Percentiles rank a stretch among this genome's conserved stretches.
These are phyloP conservation scores for Sternarchorhynchus goeldii DNA, from an alignment of 2,797 vertebrate species.

Conservation along the genomic window DNA sequence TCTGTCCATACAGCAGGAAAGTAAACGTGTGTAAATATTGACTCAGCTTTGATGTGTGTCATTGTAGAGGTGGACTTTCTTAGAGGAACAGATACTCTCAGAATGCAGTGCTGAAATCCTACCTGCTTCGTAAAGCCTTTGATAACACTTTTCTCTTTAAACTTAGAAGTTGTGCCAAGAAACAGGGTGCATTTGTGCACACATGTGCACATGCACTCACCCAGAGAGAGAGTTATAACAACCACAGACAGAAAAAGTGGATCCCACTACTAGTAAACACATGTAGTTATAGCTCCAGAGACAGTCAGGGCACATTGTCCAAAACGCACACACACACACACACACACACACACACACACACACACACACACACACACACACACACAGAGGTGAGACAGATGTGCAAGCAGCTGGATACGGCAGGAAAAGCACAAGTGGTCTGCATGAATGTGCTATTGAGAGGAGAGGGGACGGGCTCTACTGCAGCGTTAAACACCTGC, in stretches of 20 bases:
- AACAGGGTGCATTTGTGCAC: background rate
- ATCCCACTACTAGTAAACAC: too few species aligned
- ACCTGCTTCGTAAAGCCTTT: conserved; percentile 38
- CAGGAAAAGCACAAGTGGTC: conserved; percentile 8
- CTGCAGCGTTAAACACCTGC: conserved; percentile 36
- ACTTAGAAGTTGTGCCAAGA: conserved; percentile 43
- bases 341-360: too few species aligned
- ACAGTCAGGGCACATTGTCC: too few species aligned
- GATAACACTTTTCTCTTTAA: conserved; percentile 28
- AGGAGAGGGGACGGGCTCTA: background rate
- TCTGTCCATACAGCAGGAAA: conserved; percentile 25
- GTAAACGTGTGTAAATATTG: conserved; percentile 56
- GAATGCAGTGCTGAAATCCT: conserved; percentile 38
- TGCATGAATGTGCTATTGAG: conserved; percentile 14
- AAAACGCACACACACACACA: too few species aligned
- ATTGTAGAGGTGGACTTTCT: conserved; percentile 3
- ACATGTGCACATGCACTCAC: background rate
- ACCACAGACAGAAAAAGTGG: too few species aligned
- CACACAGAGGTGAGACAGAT: too few species aligned
- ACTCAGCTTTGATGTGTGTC: conserved; percentile 54
- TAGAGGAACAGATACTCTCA: conserved; percentile 10
- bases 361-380: background rate
- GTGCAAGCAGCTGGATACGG: background rate
- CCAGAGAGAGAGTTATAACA: background rate
- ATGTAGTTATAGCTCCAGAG: too few species aligned